Percentiles rank a stretch among this genome's conserved stretches.
Evolutionary conservation across 2,797 vertebrate genomes (phyloP).

Genomic region (Alauda arvensis): DNA sequence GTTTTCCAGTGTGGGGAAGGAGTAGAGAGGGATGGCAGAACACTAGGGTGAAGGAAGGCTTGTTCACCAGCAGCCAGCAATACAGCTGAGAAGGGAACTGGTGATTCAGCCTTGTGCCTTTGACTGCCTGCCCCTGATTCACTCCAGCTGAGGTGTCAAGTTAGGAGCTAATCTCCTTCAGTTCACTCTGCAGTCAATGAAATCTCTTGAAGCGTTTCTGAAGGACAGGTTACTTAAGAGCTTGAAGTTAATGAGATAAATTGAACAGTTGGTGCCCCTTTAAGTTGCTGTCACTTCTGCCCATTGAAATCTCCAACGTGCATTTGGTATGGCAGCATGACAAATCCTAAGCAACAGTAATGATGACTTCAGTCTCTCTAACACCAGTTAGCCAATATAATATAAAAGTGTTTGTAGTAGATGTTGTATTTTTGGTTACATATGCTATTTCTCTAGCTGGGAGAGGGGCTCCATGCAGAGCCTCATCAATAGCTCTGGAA

Average conservation of each 20-base stretch:
- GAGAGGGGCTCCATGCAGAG: background rate
- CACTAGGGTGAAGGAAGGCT: background rate
- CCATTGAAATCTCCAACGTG: background rate
- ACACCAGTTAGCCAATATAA: background rate
- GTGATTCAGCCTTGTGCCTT: background rate
- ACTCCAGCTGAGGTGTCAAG: background rate
- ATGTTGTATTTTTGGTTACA: background rate
- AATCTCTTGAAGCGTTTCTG: conserved; percentile 25
- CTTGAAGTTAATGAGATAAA: conserved; percentile 33
- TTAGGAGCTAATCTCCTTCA: conserved; percentile 25
- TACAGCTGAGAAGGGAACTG: background rate
- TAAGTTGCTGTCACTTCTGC: background rate
- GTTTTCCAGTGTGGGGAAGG: background rate
- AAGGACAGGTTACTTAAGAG: conserved; percentile 43
- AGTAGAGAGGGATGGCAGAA: background rate
- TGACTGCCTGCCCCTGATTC: background rate
- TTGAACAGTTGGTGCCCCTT: conserved; percentile 16
- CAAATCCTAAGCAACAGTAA: background rate
- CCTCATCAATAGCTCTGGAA: background rate
- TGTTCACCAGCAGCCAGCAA: background rate
- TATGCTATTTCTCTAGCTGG: background rate
- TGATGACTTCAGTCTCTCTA: background rate
- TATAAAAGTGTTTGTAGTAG: background rate
- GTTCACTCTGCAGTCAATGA: conserved; percentile 16
- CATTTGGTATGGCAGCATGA: background rate